A percentile compares a stretch with the other conserved stretches of the same genome.
Evolutionary conservation across 2,113 vertebrate species (phyloP).

Genomic region (Xenopus borealis): DNA sequence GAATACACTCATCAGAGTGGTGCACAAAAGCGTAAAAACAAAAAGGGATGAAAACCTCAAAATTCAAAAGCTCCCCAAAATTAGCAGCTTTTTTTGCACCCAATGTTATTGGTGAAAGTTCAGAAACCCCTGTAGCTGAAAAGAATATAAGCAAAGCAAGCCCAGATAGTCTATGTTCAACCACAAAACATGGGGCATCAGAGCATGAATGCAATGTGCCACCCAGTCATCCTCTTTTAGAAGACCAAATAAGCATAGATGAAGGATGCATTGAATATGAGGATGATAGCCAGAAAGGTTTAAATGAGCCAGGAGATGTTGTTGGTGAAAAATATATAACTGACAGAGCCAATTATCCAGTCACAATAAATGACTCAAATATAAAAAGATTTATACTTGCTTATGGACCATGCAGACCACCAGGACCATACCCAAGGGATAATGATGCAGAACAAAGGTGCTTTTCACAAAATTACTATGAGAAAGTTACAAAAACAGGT

Average conservation of each 20-base stretch:
- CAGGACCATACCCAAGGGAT: no score
- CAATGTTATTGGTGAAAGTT: neutral
- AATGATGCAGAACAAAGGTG: no score
- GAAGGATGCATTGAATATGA: no score
- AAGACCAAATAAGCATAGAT: neutral
- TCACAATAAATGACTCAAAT: no score
- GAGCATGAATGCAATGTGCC: neutral
- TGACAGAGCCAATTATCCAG: neutral
- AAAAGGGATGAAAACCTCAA: neutral
- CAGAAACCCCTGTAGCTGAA: neutral
- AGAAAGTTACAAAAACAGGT: no score
- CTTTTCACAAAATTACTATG: no score
- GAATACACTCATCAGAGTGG: slow-evolving; percentile 1
- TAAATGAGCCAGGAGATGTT: neutral
- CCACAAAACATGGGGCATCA: neutral
- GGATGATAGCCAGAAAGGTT: no score
- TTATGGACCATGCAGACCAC: no score
- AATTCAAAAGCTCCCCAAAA: neutral
- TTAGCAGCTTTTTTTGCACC: neutral
- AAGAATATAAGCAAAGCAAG: neutral
- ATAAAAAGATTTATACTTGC: no score
- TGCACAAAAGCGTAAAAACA: slow-evolving; percentile 7
- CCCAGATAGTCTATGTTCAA: neutral
- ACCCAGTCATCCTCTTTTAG: neutral
- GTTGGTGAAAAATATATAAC: neutral